phyloP scores from a whole-genome alignment of 2,888 invertebrate species.

The Cantharis nigra region DNA sequence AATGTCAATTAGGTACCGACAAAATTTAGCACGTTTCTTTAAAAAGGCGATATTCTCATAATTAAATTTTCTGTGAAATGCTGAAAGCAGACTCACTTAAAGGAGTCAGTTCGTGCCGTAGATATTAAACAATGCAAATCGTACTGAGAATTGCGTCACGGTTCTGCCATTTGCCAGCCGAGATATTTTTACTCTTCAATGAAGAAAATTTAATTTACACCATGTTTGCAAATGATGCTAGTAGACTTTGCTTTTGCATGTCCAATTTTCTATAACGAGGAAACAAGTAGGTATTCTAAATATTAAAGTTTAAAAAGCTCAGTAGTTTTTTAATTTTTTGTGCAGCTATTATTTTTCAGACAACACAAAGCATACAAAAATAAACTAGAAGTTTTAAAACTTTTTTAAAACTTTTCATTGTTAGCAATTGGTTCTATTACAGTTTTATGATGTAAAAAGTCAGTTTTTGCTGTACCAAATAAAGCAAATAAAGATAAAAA shows the following conservation, averaged over 20 bases:
- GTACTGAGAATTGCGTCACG: slow-evolving; percentile 31
- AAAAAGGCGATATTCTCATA: slow-evolving; percentile 30
- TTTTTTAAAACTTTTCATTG: slow-evolving; percentile 13
- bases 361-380: not conserved
- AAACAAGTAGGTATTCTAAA: not conserved
- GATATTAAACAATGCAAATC: slow-evolving; percentile 33
- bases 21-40: slow-evolving; percentile 24
- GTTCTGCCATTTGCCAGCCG: slow-evolving; percentile 27
- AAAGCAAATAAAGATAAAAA: not conserved
- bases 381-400: slow-evolving; percentile 2
- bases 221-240: slow-evolving; percentile 25
- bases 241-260: slow-evolving; percentile 19
- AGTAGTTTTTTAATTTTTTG: not conserved
- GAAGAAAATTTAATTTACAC: slow-evolving; percentile 31
- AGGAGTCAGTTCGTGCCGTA: slow-evolving; percentile 26
- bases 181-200: slow-evolving; percentile 27
- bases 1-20: slow-evolving; percentile 23
- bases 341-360: not conserved
- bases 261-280: slow-evolving; percentile 8
- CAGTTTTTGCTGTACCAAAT: not conserved
- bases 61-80: slow-evolving; percentile 32
- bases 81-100: slow-evolving; percentile 28
- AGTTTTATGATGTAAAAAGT: not conserved
- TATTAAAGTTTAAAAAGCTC: not conserved
- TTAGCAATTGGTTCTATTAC: slow-evolving; percentile 3